A percentile compares a stretch with the other conserved stretches of the same genome.
phyloP scores from a whole-genome alignment of 2,797 vertebrate species.

The Strix occidentalis region DNA sequence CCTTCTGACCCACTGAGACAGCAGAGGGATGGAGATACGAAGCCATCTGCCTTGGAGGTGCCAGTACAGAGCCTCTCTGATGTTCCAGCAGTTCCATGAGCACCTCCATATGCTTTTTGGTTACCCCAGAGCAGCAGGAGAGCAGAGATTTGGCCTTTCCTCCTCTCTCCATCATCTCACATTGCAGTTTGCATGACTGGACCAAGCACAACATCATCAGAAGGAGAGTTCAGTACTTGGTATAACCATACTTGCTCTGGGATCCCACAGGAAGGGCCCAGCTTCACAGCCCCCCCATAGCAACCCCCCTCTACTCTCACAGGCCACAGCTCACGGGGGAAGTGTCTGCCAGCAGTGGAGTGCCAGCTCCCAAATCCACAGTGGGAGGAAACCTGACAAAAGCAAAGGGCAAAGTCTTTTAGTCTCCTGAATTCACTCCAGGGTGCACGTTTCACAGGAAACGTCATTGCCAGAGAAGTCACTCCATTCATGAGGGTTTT shows the following conservation, averaged over 20 bases:
- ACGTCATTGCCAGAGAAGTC: slow-evolving; percentile 11
- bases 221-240: not conserved
- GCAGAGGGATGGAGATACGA: rapidly evolving
- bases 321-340: rapidly evolving
- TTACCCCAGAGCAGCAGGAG: not conserved
- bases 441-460: not conserved
- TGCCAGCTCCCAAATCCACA: not conserved
- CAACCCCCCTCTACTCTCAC: not conserved
- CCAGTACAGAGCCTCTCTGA: not conserved
- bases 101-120: not conserved
- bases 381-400: not conserved
- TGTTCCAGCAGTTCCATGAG: not conserved
- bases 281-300: not conserved
- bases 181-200: not conserved
- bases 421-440: not conserved
- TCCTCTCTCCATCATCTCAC: not conserved
- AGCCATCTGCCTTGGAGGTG: not conserved
- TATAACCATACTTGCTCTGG: not conserved
- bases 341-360: not conserved
- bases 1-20: not conserved
- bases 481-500: slow-evolving; percentile 23
- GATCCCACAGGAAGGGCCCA: not conserved
- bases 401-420: not conserved
- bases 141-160: not conserved
- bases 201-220: not conserved